phyloP scores from a whole-genome alignment of 2,113 vertebrate genomes.

The Noturus placidus region DNA sequence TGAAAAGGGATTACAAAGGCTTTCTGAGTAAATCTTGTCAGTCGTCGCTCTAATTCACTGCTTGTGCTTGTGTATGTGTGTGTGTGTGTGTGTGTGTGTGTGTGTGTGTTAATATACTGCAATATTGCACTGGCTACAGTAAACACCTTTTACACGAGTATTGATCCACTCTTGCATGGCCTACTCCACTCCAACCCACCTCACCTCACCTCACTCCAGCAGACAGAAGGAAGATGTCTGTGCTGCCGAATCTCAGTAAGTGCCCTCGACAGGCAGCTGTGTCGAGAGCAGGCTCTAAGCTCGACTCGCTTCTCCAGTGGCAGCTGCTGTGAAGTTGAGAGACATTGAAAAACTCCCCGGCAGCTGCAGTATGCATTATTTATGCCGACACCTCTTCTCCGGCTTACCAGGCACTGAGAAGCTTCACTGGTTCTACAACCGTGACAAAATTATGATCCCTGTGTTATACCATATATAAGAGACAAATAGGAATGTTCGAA shows the following conservation, averaged over 20 bases:
- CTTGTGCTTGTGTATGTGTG: not conserved
- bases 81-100: not conserved
- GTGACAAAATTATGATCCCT: not conserved
- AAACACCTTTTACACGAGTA: conserved; percentile 24
- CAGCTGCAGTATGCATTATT: conserved; percentile 50
- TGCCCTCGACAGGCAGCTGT: conserved; percentile 43
- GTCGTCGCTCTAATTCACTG: not conserved
- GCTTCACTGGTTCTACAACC: not conserved
- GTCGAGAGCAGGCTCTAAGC: conserved; percentile 4
- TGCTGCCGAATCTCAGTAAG: conserved; percentile 37
- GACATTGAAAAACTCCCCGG: conserved; percentile 45
- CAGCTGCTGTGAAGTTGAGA: conserved; percentile 42
- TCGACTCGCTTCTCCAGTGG: conserved; percentile 29
- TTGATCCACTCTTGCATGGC: conserved; percentile 7
- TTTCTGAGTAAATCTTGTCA: not conserved
- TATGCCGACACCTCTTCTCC: conserved; percentile 34
- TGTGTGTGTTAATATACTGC: not conserved
- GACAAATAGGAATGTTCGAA: not conserved
- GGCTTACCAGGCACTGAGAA: not conserved
- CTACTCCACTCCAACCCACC: not conserved
- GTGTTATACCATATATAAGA: conserved; percentile 7
- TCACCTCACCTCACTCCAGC: conserved; percentile 6
- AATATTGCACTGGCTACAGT: conserved; percentile 25
- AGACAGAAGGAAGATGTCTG: conserved; percentile 40
- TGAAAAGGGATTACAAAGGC: not conserved